Base-by-base conservation (phyloP, 2,797 vertebrate species). In the Adrianichthys oophorus region DNA sequence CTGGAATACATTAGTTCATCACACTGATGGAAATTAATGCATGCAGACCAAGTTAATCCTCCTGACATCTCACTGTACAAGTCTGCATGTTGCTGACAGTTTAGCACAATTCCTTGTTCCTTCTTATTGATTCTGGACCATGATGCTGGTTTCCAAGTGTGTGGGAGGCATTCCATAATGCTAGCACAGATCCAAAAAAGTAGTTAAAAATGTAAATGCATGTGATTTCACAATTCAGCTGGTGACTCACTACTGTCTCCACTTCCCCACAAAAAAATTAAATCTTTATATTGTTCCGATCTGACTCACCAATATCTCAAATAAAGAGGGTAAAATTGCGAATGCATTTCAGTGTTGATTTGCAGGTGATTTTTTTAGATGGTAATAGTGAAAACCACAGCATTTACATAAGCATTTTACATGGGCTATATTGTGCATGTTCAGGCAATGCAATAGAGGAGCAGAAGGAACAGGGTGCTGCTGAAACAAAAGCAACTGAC, bases 181-280 rank as follows among this genome's bases (percentile, higher is more conserved):
- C 52, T 53, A 21, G 52, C 62, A 79, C 62, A 76, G 65, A 83
- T 84, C 65, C 66, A 62, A 54, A 68, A 83, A 71, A 65, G 32
- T 32, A 3, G 8, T 32, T 72, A 65, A 21, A 19, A 70, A 42
- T 69, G 51, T 55, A 55, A 72, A 84, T 89, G 76, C 68, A 83
- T 80, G 83, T 85, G 44, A 57, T 42, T 56, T 41, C 21, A 67
- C 32, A 32, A 32, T 10, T 32, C 8, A 32, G 32, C 32, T 32
- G 32, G 32, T 32, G 32, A 32, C 32, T 32, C 32, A 32, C 8
- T 32, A 12, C 32, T 69, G 42, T 15, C 58, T 74, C 53, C 42
- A 59, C 64, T 44, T 65, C 46, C 66, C 52, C 61, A 42, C 24
- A 62, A 55, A 52, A 65, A 4, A 55, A 48, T 2, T 56, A 42